Evolutionary conservation across 1,140 invertebrate species (phyloP).

Genomic region (Scaptomyza graminum): DNA sequence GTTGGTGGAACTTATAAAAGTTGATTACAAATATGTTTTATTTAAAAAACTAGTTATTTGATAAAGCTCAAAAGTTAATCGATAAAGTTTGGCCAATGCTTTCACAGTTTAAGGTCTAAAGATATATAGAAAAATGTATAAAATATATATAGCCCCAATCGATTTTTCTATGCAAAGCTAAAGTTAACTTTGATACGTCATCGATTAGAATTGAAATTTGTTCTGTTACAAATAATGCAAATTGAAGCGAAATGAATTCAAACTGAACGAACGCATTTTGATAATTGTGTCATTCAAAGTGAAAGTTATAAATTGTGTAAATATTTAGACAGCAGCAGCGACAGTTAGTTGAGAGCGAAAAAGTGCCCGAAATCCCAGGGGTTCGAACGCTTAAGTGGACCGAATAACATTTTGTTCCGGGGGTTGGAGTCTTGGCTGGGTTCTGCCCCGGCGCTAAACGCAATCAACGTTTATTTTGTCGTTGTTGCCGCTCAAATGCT

Average conservation of each 20-base stretch:
- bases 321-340: constrained; percentile 65
- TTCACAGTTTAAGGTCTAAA: too few relatives aligned
- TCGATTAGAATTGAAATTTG: background rate
- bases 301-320: constrained; percentile 81
- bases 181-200: background rate
- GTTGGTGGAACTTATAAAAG: too few relatives aligned
- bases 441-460: constrained; percentile 47
- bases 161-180: too few relatives aligned
- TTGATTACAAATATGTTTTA: too few relatives aligned
- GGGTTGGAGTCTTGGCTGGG: background rate
- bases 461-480: constrained; percentile 78
- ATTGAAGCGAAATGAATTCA: constrained; percentile 8
- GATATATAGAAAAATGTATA: too few relatives aligned
- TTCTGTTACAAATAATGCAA: constrained; percentile 1
- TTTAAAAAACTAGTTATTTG: too few relatives aligned
- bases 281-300: constrained; percentile 76
- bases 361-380: constrained; percentile 55
- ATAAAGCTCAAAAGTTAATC: too few relatives aligned
- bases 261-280: constrained; percentile 19
- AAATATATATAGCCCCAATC: too few relatives aligned
- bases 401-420: constrained; percentile 19
- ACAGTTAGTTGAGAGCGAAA: too few relatives aligned
- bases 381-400: constrained; percentile 39
- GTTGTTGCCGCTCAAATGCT: constrained; percentile 40
- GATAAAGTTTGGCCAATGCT: too few relatives aligned